Evolutionary conservation across 2,113 vertebrate genomes (phyloP), one percentile per base, ranked within the genome.

Genomic region (Felis catus): DNA sequence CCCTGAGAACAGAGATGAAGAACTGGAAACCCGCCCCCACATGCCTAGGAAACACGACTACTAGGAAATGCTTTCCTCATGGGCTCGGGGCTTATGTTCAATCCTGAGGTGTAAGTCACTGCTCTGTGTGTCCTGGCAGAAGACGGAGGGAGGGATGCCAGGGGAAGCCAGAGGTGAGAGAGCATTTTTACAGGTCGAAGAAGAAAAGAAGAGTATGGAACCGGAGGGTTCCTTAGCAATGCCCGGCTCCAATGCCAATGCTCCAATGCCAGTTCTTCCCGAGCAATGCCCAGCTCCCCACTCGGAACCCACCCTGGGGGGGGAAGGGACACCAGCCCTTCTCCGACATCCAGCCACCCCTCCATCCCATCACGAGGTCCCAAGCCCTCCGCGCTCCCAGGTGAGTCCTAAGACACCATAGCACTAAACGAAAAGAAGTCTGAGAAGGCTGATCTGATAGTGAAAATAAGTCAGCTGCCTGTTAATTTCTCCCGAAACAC

Each of bases 1-100:
- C 89, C 94, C 63, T 41, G 96, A 97, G 97, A 92, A 45, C 92
- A 83, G 41, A 80, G 65, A 66, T 78, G 89, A 87, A 51, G 92
- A 87, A 33, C 89, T 58, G 73, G 95, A 89, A 73, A 71, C 27
- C 29, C 7, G 88, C 83, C 91, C 84, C 53, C 11, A 1, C 66
- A 33, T 1, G 53, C 36, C 19, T n/a, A 61, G 14, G 33, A 41
- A n/a, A 86, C 41, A 73, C 3, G 29, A 90, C 66, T 36, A 15
- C 33, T 33, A 53, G 55, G 25, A 83, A 90, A 41, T 36, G 85
- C 39, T 89, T 82, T 92, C 83, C n/a, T 92, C 31, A 0, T 5
- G 53, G 71, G 9, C 45, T 48, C 31, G 31, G 55, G 51, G 63
- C 51, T 76, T 55, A 15, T 4, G 6, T 33, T 70, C 31, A 58